A percentile compares a stretch with the other conserved stretches of the same genome.
These are phyloP conservation scores for Cydia pomonella DNA, from an alignment of 1,140 invertebrate species.

Conservation along the genomic window DNA sequence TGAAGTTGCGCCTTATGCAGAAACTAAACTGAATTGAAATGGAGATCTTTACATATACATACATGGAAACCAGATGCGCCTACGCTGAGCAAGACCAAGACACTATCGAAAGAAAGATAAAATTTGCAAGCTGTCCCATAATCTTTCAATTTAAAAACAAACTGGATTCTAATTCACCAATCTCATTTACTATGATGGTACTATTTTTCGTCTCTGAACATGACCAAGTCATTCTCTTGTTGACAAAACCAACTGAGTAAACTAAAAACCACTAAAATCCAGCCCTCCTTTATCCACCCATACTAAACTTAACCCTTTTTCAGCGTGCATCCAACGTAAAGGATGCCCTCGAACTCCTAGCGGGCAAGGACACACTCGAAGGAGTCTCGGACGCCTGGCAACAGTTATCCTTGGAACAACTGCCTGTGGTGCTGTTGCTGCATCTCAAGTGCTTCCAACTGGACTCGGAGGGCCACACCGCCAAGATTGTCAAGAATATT, in stretches of 20 bases:
- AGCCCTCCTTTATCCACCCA: neutral
- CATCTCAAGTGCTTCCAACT: slow-evolving; percentile 95
- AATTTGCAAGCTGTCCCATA: too few relatives aligned
- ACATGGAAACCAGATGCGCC: too few relatives aligned
- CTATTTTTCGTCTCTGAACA: slow-evolving; percentile 63
- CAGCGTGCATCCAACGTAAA: slow-evolving; percentile 91
- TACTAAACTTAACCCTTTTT: slow-evolving; percentile 46
- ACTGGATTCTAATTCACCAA: neutral
- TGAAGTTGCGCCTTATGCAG: too few relatives aligned
- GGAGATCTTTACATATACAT: too few relatives aligned
- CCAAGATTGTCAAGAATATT: slow-evolving; percentile 94
- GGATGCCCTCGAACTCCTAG: slow-evolving; percentile 92
- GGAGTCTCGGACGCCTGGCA: slow-evolving; percentile 92
- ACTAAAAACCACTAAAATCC: slow-evolving; percentile 5
- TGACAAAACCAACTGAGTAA: slow-evolving; percentile 49
- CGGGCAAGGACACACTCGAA: slow-evolving; percentile 90
- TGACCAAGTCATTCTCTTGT: slow-evolving; percentile 41
- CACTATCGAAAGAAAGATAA: too few relatives aligned
- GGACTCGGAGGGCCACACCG: slow-evolving; percentile 89
- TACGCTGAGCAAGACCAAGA: too few relatives aligned
- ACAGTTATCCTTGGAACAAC: slow-evolving; percentile 91
- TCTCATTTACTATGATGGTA: slow-evolving; percentile 48
- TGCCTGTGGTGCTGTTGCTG: slow-evolving; percentile 92
- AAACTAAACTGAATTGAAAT: too few relatives aligned
- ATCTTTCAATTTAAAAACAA: too few relatives aligned